These are phyloP conservation scores for Gopherus evgoodei DNA, from an alignment of 2,113 vertebrate genomes.

Conservation along the genomic window DNA sequence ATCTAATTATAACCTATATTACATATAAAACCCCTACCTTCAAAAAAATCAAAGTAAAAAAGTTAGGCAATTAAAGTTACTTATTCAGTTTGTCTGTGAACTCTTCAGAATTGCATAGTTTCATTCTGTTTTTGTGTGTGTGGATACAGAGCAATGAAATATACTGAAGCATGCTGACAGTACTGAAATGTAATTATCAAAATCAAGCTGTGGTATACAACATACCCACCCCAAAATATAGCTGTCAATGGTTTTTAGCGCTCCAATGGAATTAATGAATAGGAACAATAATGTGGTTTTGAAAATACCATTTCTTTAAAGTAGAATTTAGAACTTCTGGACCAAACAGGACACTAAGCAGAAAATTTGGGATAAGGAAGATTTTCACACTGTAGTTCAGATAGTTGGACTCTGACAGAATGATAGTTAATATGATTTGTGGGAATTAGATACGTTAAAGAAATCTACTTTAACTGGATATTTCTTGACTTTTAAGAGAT, in stretches of 20 bases:
- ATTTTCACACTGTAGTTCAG: background rate
- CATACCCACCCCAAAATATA: conserved; percentile 70
- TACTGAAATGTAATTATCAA: conserved; percentile 59
- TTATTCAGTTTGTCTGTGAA: background rate
- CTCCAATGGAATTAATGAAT: conserved; percentile 58
- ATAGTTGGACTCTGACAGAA: background rate
- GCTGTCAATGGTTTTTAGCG: conserved; percentile 58
- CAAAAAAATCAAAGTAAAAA: background rate
- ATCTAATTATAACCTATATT: background rate
- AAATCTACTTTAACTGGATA: background rate
- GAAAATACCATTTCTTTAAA: conserved; percentile 49
- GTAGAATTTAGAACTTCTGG: conserved; percentile 37
- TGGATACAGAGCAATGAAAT: conserved; percentile 46
- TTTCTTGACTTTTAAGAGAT: conserved; percentile 18
- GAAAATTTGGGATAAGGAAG: background rate
- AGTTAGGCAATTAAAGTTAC: background rate
- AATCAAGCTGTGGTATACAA: conserved; percentile 64
- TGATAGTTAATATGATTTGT: background rate
- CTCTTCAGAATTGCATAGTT: background rate
- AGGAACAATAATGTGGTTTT: conserved; percentile 43
- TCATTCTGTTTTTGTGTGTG: conserved; percentile 2
- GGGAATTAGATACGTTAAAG: background rate
- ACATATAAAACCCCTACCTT: background rate
- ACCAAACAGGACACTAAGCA: background rate
- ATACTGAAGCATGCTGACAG: background rate